Percentiles rank a stretch among this genome's conserved stretches.
Evolutionary conservation across 2,888 invertebrate genomes (phyloP).

Genomic region (Quadriops clusia): DNA sequence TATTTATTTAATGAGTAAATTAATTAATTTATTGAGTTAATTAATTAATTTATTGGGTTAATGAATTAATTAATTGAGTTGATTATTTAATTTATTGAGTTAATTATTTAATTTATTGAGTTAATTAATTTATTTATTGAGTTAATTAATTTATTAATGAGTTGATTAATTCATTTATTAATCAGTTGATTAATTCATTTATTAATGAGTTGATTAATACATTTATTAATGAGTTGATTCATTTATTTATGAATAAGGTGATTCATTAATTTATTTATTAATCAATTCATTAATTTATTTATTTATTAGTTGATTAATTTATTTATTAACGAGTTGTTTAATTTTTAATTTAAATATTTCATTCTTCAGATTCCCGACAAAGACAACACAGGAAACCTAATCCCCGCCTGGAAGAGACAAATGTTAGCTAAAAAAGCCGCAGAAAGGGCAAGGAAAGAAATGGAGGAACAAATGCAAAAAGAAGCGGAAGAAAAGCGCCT

Average conservation of each 20-base stretch:
- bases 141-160: no score
- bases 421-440: conserved; percentile 92
- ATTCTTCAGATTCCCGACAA: conserved; percentile 69
- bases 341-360: conserved; percentile 16
- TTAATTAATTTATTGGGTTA: no score
- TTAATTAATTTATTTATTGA: neutral
- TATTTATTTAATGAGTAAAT: no score
- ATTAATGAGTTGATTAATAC: neutral
- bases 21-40: no score
- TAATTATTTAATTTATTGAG: neutral
- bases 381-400: conserved; percentile 76
- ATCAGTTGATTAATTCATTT: no score
- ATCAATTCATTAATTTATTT: neutral
- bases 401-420: conserved; percentile 91
- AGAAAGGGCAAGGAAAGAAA: conserved; percentile 81
- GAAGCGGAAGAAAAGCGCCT: conserved; percentile 77
- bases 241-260: neutral
- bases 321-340: neutral
- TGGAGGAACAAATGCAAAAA: conserved; percentile 72
- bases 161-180: no score
- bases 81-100: conserved; percentile 1
- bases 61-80: conserved; percentile 1
- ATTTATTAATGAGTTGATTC: neutral
- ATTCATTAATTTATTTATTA: neutral
- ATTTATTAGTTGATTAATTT: neutral